A percentile compares a stretch with the other conserved stretches of the same genome.
These are phyloP conservation scores for Chloroclysta siterata DNA, from an alignment of 2,888 invertebrate species.

Conservation along the genomic window DNA sequence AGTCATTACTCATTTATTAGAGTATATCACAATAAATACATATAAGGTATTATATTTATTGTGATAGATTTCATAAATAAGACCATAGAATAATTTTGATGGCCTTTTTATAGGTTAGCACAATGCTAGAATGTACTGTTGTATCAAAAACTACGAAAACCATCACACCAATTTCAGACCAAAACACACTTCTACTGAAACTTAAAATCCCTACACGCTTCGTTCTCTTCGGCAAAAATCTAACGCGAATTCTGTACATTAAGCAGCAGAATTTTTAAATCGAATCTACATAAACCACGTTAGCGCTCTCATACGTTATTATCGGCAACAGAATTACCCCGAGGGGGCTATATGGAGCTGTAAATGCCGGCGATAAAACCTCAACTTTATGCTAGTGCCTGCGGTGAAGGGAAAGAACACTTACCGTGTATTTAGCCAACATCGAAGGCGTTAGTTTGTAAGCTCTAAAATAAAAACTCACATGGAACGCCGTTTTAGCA, in stretches of 20 bases:
- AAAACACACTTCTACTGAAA: no score
- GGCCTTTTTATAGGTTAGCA: no score
- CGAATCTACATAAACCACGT: conserved; percentile 35
- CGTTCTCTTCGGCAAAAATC: neutral
- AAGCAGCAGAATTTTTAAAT: conserved; percentile 31
- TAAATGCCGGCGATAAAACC: conserved; percentile 36
- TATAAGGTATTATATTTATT: no score
- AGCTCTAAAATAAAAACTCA: neutral
- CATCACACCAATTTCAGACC: no score
- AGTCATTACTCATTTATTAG: no score
- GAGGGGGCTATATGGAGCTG: conserved; percentile 30
- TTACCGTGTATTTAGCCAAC: conserved; percentile 22
- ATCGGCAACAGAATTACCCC: conserved; percentile 36
- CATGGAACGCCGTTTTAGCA: no score
- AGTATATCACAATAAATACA: no score
- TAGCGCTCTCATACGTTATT: conserved; percentile 32
- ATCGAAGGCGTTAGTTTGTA: conserved; percentile 7
- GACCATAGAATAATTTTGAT: no score
- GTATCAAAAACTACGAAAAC: no score
- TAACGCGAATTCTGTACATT: conserved; percentile 15
- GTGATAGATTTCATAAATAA: no score
- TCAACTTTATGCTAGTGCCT: conserved; percentile 25
- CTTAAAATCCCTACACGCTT: neutral
- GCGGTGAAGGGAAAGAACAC: conserved; percentile 19
- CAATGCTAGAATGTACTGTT: no score